Percentiles rank a stretch among this genome's conserved stretches.
These are phyloP conservation scores for Acanthoscelides obtectus DNA, from an alignment of 2,888 invertebrate genomes.

Conservation along the genomic window DNA sequence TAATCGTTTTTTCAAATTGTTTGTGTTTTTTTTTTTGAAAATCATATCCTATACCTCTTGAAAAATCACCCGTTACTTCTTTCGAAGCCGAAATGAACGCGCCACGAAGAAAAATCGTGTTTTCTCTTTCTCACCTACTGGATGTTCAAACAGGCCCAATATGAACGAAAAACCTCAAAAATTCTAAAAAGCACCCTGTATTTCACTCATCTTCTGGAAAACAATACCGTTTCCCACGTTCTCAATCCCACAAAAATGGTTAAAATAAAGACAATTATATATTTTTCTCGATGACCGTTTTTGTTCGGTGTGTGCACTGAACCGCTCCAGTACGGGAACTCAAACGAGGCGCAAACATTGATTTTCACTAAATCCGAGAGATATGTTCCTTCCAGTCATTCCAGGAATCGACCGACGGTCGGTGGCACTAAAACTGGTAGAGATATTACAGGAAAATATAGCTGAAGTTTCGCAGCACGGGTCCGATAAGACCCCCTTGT, in stretches of 20 bases:
- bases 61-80: too few relatives aligned
- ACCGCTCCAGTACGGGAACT: neutral
- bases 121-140: too few relatives aligned
- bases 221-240: too few relatives aligned
- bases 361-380: neutral
- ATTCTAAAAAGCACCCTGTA: too few relatives aligned
- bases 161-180: too few relatives aligned
- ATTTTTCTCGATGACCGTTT: neutral
- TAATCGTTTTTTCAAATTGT: too few relatives aligned
- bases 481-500: neutral
- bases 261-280: neutral
- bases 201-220: too few relatives aligned
- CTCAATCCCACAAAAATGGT: neutral
- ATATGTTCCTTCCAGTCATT: neutral
- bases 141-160: too few relatives aligned
- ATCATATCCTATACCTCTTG: too few relatives aligned
- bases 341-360: neutral
- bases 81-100: too few relatives aligned
- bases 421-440: neutral
- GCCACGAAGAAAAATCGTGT: too few relatives aligned
- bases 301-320: neutral
- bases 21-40: too few relatives aligned
- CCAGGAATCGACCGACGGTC: neutral
- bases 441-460: neutral
- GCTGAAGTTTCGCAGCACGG: neutral